A percentile compares a stretch with the other conserved stretches of the same genome.
Conservation (phyloP, 2,113 vertebrate species). For the Nestor notabilis region DNA sequence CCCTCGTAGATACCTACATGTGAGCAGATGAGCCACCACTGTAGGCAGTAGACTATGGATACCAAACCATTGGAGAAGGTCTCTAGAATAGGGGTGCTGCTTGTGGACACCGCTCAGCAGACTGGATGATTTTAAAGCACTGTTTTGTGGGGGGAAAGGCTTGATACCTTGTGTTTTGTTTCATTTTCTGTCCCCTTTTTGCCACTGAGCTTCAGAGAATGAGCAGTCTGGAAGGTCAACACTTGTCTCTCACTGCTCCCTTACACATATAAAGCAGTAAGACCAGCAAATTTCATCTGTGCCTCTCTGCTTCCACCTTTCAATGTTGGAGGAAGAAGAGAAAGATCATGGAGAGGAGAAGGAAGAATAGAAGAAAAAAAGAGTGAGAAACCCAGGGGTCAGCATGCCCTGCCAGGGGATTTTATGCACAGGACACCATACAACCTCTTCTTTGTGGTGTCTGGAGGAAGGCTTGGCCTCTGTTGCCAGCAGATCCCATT, state of each 20-base stretch:
- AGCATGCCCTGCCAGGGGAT: background rate
- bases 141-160: background rate
- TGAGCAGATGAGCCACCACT: background rate
- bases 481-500: background rate
- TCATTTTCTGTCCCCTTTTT: background rate
- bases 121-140: background rate
- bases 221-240: background rate
- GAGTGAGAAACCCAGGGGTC: background rate
- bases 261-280: background rate
- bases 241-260: background rate
- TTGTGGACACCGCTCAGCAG: background rate
- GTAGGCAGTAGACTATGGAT: background rate
- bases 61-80: background rate
- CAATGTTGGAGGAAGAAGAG: background rate
- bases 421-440: background rate
- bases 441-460: background rate
- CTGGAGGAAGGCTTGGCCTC: background rate
- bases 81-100: background rate
- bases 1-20: background rate
- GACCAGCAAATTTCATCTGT: background rate
- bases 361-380: background rate
- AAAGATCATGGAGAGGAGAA: background rate
- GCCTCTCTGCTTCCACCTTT: background rate
- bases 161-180: background rate
- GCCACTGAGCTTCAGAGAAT: background rate